A percentile compares a stretch with the other conserved stretches of the same genome.
These are phyloP conservation scores for Chloropsis cyanopogon DNA, from an alignment of 2,113 vertebrate species.

Conservation along the genomic window DNA sequence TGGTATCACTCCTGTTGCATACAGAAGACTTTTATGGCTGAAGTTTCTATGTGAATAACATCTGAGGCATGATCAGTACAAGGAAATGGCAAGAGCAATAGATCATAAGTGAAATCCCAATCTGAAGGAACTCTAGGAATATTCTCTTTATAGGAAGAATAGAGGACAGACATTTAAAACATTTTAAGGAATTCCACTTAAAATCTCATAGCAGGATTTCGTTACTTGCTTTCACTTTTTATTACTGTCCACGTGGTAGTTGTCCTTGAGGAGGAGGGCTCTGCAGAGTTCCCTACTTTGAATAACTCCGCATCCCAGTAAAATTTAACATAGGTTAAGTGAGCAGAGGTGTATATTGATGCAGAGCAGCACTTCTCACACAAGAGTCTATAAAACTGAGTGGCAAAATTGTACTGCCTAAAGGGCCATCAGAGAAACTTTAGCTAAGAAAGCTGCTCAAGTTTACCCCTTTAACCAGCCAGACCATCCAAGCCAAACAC, in stretches of 20 bases:
- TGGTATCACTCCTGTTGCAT: not conserved
- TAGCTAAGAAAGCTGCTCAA: not conserved
- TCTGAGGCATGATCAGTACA: not conserved
- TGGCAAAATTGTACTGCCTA: not conserved
- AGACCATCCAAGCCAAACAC: not conserved
- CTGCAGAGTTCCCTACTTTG: not conserved
- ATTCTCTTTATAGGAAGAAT: not conserved
- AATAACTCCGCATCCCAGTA: not conserved
- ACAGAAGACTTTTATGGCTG: not conserved
- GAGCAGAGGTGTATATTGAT: not conserved
- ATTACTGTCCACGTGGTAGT: not conserved
- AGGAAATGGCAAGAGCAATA: not conserved
- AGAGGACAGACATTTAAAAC: not conserved
- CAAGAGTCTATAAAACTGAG: not conserved
- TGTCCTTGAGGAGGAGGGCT: not conserved
- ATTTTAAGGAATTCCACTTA: not conserved
- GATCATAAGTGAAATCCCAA: not conserved
- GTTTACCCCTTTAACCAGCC: not conserved
- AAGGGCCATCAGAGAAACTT: not conserved
- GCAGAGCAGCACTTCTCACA: not conserved
- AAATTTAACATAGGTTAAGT: not conserved
- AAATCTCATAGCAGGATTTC: not conserved
- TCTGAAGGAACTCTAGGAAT: not conserved
- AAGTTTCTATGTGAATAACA: not conserved
- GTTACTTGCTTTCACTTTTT: not conserved